Evolutionary conservation across 2,888 invertebrate species (phyloP), one percentile per base, ranked within the genome.

Genomic region (Campopleginae sp.): DNA sequence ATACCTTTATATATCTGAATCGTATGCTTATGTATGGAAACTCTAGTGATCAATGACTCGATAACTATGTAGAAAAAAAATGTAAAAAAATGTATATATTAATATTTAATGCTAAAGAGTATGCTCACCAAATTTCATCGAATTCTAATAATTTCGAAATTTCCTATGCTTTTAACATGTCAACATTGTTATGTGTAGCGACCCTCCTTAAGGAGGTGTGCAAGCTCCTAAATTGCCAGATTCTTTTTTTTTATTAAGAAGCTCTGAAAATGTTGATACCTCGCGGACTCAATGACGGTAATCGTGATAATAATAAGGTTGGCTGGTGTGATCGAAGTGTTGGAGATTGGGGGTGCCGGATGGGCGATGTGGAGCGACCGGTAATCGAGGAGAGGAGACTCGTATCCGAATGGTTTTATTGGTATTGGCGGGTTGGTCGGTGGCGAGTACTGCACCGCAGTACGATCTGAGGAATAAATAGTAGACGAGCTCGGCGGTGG

Each of bases 401-500:
- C 27, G 58, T 58, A 61, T 74, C 6, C 63, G 46, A 12, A 75
- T 61, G 14, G 79, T 54, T 74, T 58, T 80, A 76, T 44, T 63
- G 10, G 23, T 27, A 38, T 46, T 31, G 44, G 17, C 14, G 2
- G 48, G 14, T 4, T 86, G 87, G 7, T 86, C 77, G 2, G 72
- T 58, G 33, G 44, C 71, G 14, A 91, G 75, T 10, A 92, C 89
- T 14, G 92, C 91, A 0, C 91, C 91, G 90, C 96, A 96, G 86
- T 95, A 96, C 14, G 96, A 96, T 70, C 97, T 94, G 88, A 97
- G 93, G 0, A 96, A 96, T 91, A 97, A 97, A 91, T 97, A 97
- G 92, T 97, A 97, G 48, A 97, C 92, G 42, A 97, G 94, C 94
- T 97, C 97, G 14, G 97, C 96, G 0, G 96, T 96, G 0, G 97